Percentiles rank a stretch among this genome's conserved stretches.
These are phyloP conservation scores for Nomada lathburiana DNA, from an alignment of 2,888 invertebrate genomes.

Conservation along the genomic window DNA sequence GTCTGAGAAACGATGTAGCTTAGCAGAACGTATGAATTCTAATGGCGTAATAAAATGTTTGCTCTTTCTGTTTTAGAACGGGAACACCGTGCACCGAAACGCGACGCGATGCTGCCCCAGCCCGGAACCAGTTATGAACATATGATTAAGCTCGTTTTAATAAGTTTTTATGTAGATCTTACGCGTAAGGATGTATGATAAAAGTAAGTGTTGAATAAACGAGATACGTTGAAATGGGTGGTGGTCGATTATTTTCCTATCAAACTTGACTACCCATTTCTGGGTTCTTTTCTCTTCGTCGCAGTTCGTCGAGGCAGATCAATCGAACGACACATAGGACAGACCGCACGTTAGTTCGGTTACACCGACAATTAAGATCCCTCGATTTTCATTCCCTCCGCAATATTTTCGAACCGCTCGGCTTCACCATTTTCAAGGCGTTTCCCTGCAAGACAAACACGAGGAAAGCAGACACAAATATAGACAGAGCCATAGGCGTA, in stretches of 20 bases:
- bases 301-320: neutral
- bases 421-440: constrained; percentile 49
- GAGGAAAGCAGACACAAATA: constrained; percentile 32
- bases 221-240: constrained; percentile 75
- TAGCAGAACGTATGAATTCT: neutral
- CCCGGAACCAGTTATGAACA: constrained; percentile 78
- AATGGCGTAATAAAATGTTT: neutral
- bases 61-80: constrained; percentile 73
- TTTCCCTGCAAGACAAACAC: constrained; percentile 51
- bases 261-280: neutral
- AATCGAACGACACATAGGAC: neutral
- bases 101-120: constrained; percentile 74
- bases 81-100: constrained; percentile 69
- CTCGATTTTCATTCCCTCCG: neutral
- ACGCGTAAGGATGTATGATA: constrained; percentile 80
- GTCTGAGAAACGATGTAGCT: neutral
- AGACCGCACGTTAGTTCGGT: neutral
- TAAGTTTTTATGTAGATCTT: constrained; percentile 83
- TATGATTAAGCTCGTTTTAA: constrained; percentile 81
- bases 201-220: constrained; percentile 82
- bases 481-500: constrained; percentile 35
- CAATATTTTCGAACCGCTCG: neutral
- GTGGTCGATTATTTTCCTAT: constrained; percentile 42
- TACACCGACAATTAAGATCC: neutral
- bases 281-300: too few species aligned